Conservation (phyloP, 2,113 vertebrate species). For the Ptilorrhoa leucosticta region DNA sequence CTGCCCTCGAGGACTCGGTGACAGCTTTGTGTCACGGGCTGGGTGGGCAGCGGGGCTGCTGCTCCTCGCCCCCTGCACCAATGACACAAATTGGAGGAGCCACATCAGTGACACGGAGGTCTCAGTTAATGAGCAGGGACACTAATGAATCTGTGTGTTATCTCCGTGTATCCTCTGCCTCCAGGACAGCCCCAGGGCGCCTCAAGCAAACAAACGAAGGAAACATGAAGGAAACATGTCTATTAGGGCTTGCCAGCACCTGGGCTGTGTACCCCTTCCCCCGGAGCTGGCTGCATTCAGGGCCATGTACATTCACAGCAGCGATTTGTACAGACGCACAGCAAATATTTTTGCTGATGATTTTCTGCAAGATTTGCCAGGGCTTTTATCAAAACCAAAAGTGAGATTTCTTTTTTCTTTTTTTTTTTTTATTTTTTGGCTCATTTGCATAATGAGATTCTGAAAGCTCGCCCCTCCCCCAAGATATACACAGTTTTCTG, state of each 20-base stretch:
- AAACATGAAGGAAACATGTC: neutral
- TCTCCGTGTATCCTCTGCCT: neutral
- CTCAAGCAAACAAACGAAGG: neutral
- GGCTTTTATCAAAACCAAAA: neutral
- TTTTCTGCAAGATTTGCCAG: neutral
- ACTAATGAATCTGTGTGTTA: conserved; percentile 7
- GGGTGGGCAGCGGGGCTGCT: neutral
- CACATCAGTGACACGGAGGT: neutral
- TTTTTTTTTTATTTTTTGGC: neutral
- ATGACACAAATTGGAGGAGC: neutral
- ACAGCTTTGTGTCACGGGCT: neutral
- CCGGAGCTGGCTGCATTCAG: neutral
- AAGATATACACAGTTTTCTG: neutral
- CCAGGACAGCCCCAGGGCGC: neutral
- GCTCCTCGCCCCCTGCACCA: neutral
- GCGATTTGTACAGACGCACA: neutral
- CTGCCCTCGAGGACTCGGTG: rapidly evolving
- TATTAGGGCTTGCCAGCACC: neutral
- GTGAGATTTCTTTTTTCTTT: neutral
- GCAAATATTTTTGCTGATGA: neutral
- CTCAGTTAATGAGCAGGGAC: neutral
- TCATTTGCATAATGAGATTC: neutral
- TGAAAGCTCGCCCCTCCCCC: neutral
- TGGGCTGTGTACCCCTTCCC: neutral
- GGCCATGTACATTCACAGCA: neutral